Conservation (phyloP, 1,140 invertebrate genomes). For the Aphelenchoides fujianensis region DNA sequence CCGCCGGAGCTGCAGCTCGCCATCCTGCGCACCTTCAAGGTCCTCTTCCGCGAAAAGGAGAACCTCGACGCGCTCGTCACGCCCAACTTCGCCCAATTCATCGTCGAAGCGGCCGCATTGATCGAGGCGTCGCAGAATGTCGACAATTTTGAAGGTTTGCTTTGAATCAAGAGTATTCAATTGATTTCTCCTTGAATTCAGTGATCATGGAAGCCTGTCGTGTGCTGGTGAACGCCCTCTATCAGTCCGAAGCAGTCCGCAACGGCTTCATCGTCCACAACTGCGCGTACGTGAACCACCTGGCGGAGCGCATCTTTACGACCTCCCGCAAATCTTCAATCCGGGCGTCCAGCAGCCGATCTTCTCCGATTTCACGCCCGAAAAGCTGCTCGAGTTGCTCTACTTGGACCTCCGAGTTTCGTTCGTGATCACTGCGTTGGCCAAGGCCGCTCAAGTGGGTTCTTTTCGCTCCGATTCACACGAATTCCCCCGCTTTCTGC, state of each 20-base stretch:
- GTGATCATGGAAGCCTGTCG: constrained; percentile 50
- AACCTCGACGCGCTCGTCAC: constrained; percentile 11
- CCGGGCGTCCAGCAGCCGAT: constrained; percentile 19
- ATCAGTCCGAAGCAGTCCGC: constrained; percentile 32
- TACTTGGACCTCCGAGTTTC: constrained; percentile 47
- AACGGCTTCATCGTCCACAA: constrained; percentile 1
- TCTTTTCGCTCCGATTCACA: neutral
- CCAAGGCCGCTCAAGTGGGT: constrained; percentile 10
- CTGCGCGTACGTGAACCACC: constrained; percentile 15
- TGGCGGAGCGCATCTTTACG: constrained; percentile 17
- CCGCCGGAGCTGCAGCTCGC: neutral
- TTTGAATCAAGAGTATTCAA: neutral
- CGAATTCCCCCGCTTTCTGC: constrained; percentile 4
- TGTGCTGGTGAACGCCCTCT: constrained; percentile 51
- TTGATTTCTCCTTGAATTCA: constrained; percentile 36
- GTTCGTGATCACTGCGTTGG: constrained; percentile 37
- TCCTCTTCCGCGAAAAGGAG: constrained; percentile 7
- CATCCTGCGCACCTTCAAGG: neutral
- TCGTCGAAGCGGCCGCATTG: constrained; percentile 11
- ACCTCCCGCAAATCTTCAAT: constrained; percentile 25
- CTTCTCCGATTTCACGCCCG: neutral
- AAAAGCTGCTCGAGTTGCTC: constrained; percentile 37
- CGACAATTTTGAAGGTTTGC: constrained; percentile 29
- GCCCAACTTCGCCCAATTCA: constrained; percentile 11
- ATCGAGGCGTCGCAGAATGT: constrained; percentile 2